Percentiles rank a stretch among this genome's conserved stretches.
These are phyloP conservation scores for Jaculus jaculus DNA, from an alignment of 2,113 vertebrate genomes.

Conservation along the genomic window DNA sequence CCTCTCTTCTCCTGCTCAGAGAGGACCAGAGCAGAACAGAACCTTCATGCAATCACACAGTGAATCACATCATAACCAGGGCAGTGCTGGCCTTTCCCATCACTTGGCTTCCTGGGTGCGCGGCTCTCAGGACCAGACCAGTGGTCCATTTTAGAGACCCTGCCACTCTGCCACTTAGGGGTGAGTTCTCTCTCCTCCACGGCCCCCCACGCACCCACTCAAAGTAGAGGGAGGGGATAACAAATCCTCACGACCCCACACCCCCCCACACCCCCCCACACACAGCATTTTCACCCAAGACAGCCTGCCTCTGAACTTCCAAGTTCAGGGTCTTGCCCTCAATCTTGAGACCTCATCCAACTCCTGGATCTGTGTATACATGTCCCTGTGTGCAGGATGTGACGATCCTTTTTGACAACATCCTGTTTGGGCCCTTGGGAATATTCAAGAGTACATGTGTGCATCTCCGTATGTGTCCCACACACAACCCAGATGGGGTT, in stretches of 20 bases:
- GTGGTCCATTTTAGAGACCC: neutral
- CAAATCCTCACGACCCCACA: neutral
- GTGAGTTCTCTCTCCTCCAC: neutral
- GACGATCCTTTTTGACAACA: neutral
- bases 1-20: neutral
- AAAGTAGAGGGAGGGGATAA: neutral
- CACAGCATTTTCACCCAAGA: neutral
- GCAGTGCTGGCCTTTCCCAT: neutral
- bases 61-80: slow-evolving; percentile 1
- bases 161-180: neutral
- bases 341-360: neutral
- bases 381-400: neutral
- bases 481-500: slow-evolving; percentile 72
- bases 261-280: neutral
- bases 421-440: slow-evolving; percentile 20
- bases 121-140: neutral
- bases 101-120: neutral
- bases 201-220: neutral
- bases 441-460: neutral
- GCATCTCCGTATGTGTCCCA: slow-evolving; percentile 57
- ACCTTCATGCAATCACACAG: neutral
- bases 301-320: neutral
- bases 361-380: neutral
- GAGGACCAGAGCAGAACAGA: neutral
- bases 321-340: neutral